These are phyloP conservation scores for Himalopsyche anomala DNA, from an alignment of 2,888 invertebrate species.

Conservation along the genomic window DNA sequence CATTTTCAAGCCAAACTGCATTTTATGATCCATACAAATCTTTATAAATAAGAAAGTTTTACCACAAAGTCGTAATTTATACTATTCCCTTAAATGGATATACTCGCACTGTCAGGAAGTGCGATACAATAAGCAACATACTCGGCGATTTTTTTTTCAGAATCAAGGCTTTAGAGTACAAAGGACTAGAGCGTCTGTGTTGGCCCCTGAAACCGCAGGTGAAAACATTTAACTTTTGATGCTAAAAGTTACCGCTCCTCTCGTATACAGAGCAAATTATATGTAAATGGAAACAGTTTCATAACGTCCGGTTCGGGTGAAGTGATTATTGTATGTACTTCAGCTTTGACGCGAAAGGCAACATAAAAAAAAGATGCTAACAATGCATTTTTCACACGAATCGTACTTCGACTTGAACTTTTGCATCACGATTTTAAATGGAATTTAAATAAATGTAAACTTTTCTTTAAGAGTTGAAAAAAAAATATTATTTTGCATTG, in stretches of 20 bases:
- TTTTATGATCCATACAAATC: no score
- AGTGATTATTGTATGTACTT: neutral
- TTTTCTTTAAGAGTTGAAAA: no score
- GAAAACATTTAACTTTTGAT: slow-evolving; percentile 27
- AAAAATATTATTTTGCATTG: no score
- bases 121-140: no score
- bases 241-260: neutral
- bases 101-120: no score
- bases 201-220: slow-evolving; percentile 10
- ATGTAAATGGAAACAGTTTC: slow-evolving; percentile 26
- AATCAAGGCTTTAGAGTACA: neutral
- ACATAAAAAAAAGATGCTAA: neutral
- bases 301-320: slow-evolving; percentile 3
- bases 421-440: no score
- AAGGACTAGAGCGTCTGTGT: neutral
- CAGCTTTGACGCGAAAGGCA: neutral
- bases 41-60: no score
- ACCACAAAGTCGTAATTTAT: no score
- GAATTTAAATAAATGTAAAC: no score
- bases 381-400: neutral
- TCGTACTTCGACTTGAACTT: neutral
- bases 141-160: neutral
- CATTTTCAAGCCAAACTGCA: no score
- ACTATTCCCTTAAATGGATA: no score
- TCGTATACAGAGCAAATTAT: neutral